A percentile compares a stretch with the other conserved stretches of the same genome.
Evolutionary conservation across 2,113 vertebrate species (phyloP).

Genomic region (Dipodomys ordii): DNA sequence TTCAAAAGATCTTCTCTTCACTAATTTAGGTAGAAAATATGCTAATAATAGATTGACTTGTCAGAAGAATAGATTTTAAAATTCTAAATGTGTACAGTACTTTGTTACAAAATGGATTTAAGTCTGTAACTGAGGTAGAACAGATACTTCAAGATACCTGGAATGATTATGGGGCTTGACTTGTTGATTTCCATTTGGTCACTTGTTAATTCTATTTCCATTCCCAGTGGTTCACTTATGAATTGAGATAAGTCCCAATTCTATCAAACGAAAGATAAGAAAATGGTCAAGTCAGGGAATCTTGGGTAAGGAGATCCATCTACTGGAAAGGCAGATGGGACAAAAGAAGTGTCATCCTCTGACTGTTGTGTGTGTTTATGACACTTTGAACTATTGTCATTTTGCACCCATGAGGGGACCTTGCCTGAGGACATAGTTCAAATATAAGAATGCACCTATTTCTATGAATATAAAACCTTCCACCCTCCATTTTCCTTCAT

Average conservation of each 20-base stretch:
- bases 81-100: not conserved
- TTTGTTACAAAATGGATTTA: not conserved
- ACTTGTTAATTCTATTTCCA: not conserved
- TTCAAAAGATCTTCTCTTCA: not conserved
- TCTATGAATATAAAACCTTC: not conserved
- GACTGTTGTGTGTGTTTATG: not conserved
- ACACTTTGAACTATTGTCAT: not conserved
- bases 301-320: not conserved
- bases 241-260: not conserved
- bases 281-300: not conserved
- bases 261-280: not conserved
- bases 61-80: conserved; percentile 30
- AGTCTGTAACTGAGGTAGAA: not conserved
- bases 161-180: not conserved
- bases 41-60: not conserved
- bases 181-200: not conserved
- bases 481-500: too few relatives aligned
- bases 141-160: not conserved
- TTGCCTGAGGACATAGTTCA: fast-evolving
- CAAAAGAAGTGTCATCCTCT: not conserved
- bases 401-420: not conserved
- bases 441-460: not conserved
- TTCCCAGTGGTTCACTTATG: not conserved
- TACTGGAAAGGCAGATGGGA: not conserved
- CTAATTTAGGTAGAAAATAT: not conserved